Percentiles rank a stretch among this genome's conserved stretches.
Conservation (phyloP, 2,113 vertebrate species). For the Caranx melampygus region DNA sequence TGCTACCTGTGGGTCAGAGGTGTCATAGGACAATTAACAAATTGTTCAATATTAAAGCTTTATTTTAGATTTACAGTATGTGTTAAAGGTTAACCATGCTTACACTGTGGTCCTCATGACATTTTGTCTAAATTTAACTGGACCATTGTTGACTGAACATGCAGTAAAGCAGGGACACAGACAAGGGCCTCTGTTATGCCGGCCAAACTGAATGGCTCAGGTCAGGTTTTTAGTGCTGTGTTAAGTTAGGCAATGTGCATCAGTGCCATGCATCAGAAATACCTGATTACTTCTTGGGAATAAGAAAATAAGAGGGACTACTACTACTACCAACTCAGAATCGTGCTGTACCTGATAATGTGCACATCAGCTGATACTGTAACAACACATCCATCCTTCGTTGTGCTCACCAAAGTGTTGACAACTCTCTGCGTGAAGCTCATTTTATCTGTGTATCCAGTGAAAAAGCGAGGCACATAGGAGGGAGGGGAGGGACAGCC, state of each 20-base stretch:
- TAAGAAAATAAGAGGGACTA: background rate
- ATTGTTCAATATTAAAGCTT: background rate
- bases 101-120: background rate
- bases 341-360: background rate
- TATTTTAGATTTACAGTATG: background rate
- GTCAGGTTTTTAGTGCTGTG: background rate
- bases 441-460: slow-evolving; percentile 84
- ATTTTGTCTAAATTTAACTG: background rate
- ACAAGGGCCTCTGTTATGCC: background rate
- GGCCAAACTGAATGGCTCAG: background rate
- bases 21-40: background rate
- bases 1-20: slow-evolving; percentile 57
- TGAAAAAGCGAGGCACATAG: slow-evolving; percentile 84
- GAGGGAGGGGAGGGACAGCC: slow-evolving; percentile 82
- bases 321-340: background rate
- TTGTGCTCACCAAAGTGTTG: slow-evolving; percentile 79
- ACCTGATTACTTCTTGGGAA: too few species aligned
- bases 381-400: background rate
- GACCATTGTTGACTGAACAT: background rate
- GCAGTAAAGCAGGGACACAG: background rate
- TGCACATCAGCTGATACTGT: background rate
- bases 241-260: too few species aligned
- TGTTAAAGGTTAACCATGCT: background rate
- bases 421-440: slow-evolving; percentile 82
- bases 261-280: too few species aligned